Evolutionary conservation across 1,140 invertebrate species (phyloP).

Genomic region (Sycobia sp.): DNA sequence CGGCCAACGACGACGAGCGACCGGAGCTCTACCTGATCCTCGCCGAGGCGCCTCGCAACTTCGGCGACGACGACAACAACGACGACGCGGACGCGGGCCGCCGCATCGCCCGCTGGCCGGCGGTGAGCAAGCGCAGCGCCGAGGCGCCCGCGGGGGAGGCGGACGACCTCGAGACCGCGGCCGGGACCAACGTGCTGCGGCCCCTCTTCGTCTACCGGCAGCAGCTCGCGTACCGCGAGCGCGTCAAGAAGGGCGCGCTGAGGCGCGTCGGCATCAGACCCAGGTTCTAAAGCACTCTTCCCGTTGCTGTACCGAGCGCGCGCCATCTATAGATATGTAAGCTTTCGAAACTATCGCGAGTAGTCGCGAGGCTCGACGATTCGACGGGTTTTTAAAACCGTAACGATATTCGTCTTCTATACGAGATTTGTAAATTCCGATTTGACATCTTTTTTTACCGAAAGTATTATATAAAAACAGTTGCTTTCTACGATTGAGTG

Average conservation of each 20-base stretch:
- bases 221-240: slow-evolving; percentile 54
- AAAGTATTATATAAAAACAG: no score
- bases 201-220: slow-evolving; percentile 59
- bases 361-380: no score
- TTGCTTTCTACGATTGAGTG: no score
- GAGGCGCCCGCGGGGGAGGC: slow-evolving; percentile 27
- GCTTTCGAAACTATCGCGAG: no score
- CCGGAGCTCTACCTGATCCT: not conserved
- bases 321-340: no score
- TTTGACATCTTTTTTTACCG: no score
- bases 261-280: slow-evolving; percentile 29
- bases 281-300: slow-evolving; percentile 40
- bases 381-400: not conserved
- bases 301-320: no score
- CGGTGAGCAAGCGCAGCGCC: slow-evolving; percentile 39
- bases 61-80: not conserved
- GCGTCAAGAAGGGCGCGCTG: slow-evolving; percentile 39
- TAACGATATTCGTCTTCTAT: no score
- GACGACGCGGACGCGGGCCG: not conserved
- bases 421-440: no score
- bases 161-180: slow-evolving; percentile 53
- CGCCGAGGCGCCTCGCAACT: not conserved
- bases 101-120: no score
- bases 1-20: not conserved
- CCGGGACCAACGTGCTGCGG: slow-evolving; percentile 55